Base-by-base conservation (phyloP, 2,888 invertebrate species). In the Eremobia ochroleuca region DNA sequence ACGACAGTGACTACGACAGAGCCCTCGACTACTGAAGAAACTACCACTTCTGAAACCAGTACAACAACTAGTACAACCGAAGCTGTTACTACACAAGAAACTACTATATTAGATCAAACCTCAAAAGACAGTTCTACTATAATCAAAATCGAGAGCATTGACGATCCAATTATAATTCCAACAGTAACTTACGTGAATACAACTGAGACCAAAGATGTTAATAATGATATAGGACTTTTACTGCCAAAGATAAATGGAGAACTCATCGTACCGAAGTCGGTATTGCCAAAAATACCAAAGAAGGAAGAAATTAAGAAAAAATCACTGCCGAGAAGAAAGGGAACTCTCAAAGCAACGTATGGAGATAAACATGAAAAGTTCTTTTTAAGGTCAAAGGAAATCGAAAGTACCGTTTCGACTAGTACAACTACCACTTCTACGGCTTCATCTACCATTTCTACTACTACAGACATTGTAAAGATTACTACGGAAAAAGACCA, bases 281-380 rank as follows among this genome's bases (percentile, higher is more conserved):
- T 90, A 21, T 37, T 90, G 0, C 77, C 87, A 15, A 95, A 95
- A 87, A 77, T 85, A 8, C 77, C 81, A 5, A 95, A 94, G 69
- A 96, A 96, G 84, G 94, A 94, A 52, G 94, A 94, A 21, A 77
- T 89, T 43, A 95, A 93, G 83, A 97, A 97, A 83, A 97, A 96
- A 71, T 90, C 94, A 31, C 87, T 95, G 1, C 94, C 95, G 3
- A 92, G 97, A 85, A 92, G 97, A 75, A 97, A 97, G 88, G 97
- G 97, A 5, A 97, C 97, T 5, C 87, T 97, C 0, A 97, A 97
- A 91, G 96, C 97, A 52, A 97, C 97, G 0, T 97, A 97, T 79
- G 97, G 97, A n/a, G 96, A 97, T 64, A 96, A 95, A 89, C 95
- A 96, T 82, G 95, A 96, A 55, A 93, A 93, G 75, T 94, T 95